Percentiles rank a stretch among this genome's conserved stretches.
Conservation (phyloP, 2,113 vertebrate species). For the Hyperopisus bebe region DNA sequence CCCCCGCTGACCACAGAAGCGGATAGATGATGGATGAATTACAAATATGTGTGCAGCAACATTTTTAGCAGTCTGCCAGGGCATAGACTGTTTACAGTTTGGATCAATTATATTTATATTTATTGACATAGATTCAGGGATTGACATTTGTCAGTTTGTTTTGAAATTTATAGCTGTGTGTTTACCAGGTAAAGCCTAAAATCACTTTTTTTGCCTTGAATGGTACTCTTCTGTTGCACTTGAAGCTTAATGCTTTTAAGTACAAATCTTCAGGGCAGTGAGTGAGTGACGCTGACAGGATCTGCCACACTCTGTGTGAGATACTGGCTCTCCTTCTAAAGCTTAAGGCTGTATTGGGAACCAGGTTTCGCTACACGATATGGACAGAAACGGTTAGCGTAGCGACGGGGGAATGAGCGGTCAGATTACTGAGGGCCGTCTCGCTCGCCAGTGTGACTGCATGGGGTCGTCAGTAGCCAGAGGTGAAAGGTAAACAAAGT, state of each 20-base stretch:
- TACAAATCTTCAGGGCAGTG: neutral
- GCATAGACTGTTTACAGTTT: neutral
- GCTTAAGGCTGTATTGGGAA: neutral
- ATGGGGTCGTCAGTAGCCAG: constrained; percentile 18
- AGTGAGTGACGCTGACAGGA: neutral
- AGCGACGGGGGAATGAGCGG: neutral
- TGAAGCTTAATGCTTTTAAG: neutral
- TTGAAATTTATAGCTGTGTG: neutral
- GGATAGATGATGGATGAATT: neutral
- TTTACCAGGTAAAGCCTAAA: neutral
- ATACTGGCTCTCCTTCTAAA: neutral
- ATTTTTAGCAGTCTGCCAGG: neutral
- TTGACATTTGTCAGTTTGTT: neutral
- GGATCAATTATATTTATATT: neutral
- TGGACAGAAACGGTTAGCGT: neutral
- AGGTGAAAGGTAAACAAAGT: constrained; percentile 42
- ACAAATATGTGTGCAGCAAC: neutral
- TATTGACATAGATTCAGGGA: neutral
- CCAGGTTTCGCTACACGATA: neutral
- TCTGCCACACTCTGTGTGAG: neutral
- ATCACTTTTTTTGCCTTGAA: neutral
- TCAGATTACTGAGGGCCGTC: neutral
- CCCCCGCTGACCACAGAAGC: neutral
- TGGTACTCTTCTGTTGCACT: neutral
- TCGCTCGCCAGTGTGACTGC: constrained; percentile 11